Base-by-base conservation (phyloP, 2,797 vertebrate species). In the Coilia nasus region DNA sequence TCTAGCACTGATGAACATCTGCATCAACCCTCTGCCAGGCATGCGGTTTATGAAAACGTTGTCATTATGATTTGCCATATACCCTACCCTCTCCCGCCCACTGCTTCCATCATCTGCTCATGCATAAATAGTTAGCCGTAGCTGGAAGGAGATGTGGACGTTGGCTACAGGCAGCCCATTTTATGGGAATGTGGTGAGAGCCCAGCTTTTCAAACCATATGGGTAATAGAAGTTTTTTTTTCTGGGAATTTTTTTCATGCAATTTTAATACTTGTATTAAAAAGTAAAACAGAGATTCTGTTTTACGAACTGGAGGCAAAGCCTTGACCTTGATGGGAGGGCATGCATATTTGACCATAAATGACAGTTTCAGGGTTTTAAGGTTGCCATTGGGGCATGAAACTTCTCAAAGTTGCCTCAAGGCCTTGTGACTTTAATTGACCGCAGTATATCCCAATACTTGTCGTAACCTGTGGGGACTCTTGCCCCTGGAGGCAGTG, bases 61-160 rank as follows among this genome's bases (percentile, higher is more conserved):
- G 17, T 19, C 31, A 41, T 41, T 21, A 78, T n/a, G 35, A 21
- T 21, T 6, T 59, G 17, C 57, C 57, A 59, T 6, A 88, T 81
- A 6, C 82, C 64, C 82, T 19, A 81, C 81, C 81, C 89, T 25
- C n/a, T 54, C 50, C 50, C 7, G 50, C 50, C 50, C 50, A 54
- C 50, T 35, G 67, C 67, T 2, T 0, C 4, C 67, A 28, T 31
- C 64, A 31, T 2, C 25, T 14, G 15, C 67, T 31, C 35, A 35
- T 23, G 60, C n/a, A 64, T 64, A 64, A 25, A 64, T 5, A 64
- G n/a, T 64, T 9, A 64, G 60, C 60, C 60, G 21, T 11, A 19
- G 57, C 57, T 59, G 57, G 17, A 19, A 59, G 19, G 57, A 59
- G 19, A 59, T 59, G 57, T 19, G 57, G 57, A 59, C 57, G 4